A percentile compares a stretch with the other conserved stretches of the same genome.
Evolutionary conservation across 2,797 vertebrate genomes (phyloP).

Genomic region (Galago senegalensis): DNA sequence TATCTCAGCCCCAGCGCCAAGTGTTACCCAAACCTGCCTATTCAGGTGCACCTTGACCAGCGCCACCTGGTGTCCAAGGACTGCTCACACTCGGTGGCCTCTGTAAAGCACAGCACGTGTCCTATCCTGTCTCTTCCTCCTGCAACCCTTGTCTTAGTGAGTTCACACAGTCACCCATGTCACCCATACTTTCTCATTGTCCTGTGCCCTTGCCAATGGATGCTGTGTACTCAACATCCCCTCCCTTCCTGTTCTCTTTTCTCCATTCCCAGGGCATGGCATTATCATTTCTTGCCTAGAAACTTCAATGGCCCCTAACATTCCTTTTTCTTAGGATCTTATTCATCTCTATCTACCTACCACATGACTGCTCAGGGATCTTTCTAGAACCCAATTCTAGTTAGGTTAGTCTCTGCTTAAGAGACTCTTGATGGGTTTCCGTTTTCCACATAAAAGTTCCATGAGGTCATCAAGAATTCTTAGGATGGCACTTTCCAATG

Average conservation of each 20-base stretch:
- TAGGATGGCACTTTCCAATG: not conserved
- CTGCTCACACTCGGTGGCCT: too few relatives aligned
- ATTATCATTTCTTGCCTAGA: not conserved
- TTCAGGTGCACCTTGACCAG: not conserved
- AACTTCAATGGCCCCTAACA: fast-evolving
- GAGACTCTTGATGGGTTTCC: too few relatives aligned
- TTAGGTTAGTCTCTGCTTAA: not conserved
- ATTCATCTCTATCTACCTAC: not conserved
- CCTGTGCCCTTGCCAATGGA: fast-evolving
- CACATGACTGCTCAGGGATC: not conserved
- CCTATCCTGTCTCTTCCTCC: not conserved
- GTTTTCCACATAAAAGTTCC: not conserved
- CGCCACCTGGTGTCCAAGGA: not conserved
- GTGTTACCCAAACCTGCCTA: not conserved
- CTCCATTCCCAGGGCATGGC: too few relatives aligned
- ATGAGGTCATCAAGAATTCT: not conserved
- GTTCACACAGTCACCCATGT: fast-evolving
- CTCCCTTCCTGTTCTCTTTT: not conserved
- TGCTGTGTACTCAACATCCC: not conserved
- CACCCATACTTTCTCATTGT: not conserved
- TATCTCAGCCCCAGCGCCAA: not conserved
- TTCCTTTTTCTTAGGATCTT: not conserved
- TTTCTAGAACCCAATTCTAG: not conserved
- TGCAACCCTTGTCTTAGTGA: not conserved
- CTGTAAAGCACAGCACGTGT: not conserved